Evolutionary conservation across 1,140 invertebrate species (phyloP).

Genomic region (Pararge aegeria): DNA sequence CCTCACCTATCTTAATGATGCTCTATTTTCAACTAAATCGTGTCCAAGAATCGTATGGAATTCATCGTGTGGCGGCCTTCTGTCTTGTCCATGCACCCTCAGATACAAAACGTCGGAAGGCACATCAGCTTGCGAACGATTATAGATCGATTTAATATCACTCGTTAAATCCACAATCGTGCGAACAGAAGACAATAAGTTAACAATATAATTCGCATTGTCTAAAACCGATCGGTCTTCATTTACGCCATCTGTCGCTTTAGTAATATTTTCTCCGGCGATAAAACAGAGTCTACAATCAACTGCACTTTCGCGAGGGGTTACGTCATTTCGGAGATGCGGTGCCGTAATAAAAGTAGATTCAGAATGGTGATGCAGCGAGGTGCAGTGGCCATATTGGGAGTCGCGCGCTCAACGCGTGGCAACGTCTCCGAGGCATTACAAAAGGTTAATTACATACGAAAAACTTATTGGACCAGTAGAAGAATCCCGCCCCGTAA

Average conservation of each 20-base stretch:
- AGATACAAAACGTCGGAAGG: slow-evolving; percentile 32
- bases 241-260: slow-evolving; percentile 20
- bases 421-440: slow-evolving; percentile 53
- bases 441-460: slow-evolving; percentile 66
- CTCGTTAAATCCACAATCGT: slow-evolving; percentile 22
- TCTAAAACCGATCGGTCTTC: slow-evolving; percentile 27
- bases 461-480: slow-evolving; percentile 61
- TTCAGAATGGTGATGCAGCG: slow-evolving; percentile 40
- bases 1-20: slow-evolving; percentile 61
- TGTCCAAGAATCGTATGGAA: slow-evolving; percentile 52
- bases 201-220: slow-evolving; percentile 47
- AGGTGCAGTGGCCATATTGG: slow-evolving; percentile 51
- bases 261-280: slow-evolving; percentile 14
- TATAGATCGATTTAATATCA: slow-evolving; percentile 27
- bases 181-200: slow-evolving; percentile 30
- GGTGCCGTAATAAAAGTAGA: slow-evolving; percentile 29
- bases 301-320: slow-evolving; percentile 3
- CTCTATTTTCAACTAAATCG: slow-evolving; percentile 61
- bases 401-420: slow-evolving; percentile 64
- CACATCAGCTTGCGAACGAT: slow-evolving; percentile 18
- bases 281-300: slow-evolving; percentile 22
- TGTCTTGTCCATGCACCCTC: slow-evolving; percentile 39
- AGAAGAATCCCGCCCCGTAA: slow-evolving; percentile 53
- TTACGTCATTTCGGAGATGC: slow-evolving; percentile 28
- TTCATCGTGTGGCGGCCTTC: slow-evolving; percentile 55